Evolutionary conservation across 2,113 vertebrate species (phyloP).

Genomic region (Heliornis fulica): DNA sequence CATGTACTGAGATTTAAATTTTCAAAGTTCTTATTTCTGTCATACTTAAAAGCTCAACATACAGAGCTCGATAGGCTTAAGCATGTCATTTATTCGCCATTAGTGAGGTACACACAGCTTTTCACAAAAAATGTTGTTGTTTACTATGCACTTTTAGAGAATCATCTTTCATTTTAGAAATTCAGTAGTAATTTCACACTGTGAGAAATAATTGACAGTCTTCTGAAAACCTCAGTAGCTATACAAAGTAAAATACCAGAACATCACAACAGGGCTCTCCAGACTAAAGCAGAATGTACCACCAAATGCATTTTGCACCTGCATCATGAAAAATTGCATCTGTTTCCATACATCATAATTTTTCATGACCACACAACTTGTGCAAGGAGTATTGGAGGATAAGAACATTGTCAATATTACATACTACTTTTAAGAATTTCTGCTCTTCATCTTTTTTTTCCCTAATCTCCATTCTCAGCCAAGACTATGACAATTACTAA

Average conservation of each 20-base stretch:
- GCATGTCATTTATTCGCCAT: neutral
- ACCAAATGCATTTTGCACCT: constrained; percentile 14
- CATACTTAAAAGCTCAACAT: neutral
- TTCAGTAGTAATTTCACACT: neutral
- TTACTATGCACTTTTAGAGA: neutral
- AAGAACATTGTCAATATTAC: neutral
- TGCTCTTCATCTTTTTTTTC: neutral
- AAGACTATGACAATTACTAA: neutral
- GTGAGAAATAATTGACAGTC: neutral
- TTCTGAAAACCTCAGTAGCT: neutral
- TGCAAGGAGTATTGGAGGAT: neutral
- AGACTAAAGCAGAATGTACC: neutral
- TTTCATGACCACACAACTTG: neutral
- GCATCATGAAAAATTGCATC: neutral
- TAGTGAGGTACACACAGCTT: neutral
- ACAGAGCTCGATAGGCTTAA: neutral
- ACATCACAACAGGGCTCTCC: neutral
- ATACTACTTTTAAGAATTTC: neutral
- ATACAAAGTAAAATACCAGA: neutral
- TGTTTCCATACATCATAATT: neutral
- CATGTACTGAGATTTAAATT: neutral
- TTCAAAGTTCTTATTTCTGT: neutral
- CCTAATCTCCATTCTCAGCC: neutral
- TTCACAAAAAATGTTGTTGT: neutral
- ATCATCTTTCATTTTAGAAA: neutral